These are phyloP conservation scores for Plebejus argus DNA, from an alignment of 2,888 invertebrate species.

Conservation along the genomic window DNA sequence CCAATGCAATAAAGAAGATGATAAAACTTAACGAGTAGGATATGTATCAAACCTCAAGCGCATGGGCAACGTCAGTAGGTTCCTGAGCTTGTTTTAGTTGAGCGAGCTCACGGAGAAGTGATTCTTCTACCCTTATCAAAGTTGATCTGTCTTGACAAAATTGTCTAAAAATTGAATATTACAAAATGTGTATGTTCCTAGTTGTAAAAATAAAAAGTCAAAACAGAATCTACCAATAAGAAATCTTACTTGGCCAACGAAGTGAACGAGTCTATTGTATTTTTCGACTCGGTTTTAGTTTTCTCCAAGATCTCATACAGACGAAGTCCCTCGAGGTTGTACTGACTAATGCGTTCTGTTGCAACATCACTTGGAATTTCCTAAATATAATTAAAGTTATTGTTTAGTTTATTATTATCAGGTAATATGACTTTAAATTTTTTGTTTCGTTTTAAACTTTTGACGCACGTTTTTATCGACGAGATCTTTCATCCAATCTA, in stretches of 20 bases:
- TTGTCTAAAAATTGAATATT: conserved; percentile 49
- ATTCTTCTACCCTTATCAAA: conserved; percentile 62
- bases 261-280: conserved; percentile 56
- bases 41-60: conserved; percentile 53
- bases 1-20: too few relatives aligned
- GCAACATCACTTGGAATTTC: conserved; percentile 51
- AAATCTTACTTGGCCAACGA: conserved; percentile 60
- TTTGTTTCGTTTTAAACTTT: too few relatives aligned
- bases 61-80: conserved; percentile 48
- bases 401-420: neutral
- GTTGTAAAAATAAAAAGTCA: neutral
- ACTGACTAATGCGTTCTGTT: conserved; percentile 58
- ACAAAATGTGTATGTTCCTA: neutral
- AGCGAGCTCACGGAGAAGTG: conserved; percentile 66
- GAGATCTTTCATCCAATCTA: conserved; percentile 70
- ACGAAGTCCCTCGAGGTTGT: conserved; percentile 63
- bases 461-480: conserved; percentile 55
- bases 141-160: conserved; percentile 61
- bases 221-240: neutral
- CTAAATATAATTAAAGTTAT: conserved; percentile 21
- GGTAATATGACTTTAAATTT: neutral
- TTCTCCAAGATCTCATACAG: conserved; percentile 63
- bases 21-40: neutral
- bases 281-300: conserved; percentile 59
- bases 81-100: conserved; percentile 56